Evolutionary conservation across 92 coral and sea anemone species (phyloP).

Genomic region (Porites lobata): DNA sequence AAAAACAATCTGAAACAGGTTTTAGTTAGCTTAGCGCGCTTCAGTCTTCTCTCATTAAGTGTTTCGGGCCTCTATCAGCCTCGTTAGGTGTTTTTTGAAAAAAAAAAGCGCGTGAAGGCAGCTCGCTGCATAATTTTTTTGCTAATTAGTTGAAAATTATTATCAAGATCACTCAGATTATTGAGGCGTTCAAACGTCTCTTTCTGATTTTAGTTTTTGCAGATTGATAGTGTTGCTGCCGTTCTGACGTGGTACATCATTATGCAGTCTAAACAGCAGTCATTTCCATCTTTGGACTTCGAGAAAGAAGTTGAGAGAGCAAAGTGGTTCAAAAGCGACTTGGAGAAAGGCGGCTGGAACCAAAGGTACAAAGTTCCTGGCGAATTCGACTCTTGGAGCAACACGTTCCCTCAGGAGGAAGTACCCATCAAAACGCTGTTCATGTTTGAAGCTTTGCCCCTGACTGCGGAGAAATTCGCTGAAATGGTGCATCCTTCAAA

Average conservation of each 20-base stretch:
- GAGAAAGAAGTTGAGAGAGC: conserved; percentile 12
- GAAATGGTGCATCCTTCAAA: conserved; percentile 34
- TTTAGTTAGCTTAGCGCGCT: no score
- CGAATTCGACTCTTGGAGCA: conserved; percentile 18
- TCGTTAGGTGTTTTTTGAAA: no score
- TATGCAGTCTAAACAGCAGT: neutral
- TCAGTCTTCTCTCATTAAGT: no score
- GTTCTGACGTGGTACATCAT: neutral
- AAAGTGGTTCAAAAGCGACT: conserved; percentile 16
- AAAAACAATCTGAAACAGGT: no score
- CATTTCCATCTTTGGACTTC: neutral
- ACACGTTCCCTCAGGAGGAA: conserved; percentile 5
- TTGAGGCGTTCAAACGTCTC: no score
- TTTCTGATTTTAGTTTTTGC: neutral
- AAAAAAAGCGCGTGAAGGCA: no score
- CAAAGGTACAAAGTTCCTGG: neutral
- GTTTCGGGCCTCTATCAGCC: no score
- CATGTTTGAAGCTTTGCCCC: conserved; percentile 21
- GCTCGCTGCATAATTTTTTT: no score
- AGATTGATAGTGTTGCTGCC: neutral
- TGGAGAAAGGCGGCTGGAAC: conserved; percentile 18
- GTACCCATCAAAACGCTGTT: conserved; percentile 33
- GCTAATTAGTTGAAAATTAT: no score
- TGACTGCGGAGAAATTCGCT: conserved; percentile 40
- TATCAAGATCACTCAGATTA: no score